These are phyloP conservation scores for Nerophis lumbriciformis DNA, from an alignment of 2,113 vertebrate species.

Conservation along the genomic window DNA sequence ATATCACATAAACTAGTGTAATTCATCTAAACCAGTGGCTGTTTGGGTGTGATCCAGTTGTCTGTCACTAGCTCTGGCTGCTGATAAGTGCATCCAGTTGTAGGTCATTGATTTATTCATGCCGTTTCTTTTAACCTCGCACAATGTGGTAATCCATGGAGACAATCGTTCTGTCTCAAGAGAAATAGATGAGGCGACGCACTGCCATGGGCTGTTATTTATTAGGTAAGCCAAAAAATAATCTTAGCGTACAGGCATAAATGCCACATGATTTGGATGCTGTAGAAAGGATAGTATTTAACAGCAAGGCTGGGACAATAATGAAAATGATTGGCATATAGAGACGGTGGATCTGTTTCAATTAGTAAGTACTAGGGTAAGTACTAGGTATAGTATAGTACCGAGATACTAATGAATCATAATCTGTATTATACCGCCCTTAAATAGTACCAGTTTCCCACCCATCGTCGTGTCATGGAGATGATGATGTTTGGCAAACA, in stretches of 20 bases:
- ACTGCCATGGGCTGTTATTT: conserved; percentile 37
- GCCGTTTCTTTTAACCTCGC: conserved; percentile 57
- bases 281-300: too few relatives aligned
- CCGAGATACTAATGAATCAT: too few relatives aligned
- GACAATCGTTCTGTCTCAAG: conserved; percentile 30
- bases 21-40: conserved; percentile 14
- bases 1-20: conserved; percentile 9
- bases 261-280: background rate
- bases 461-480: too few relatives aligned
- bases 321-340: background rate
- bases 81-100: conserved; percentile 39
- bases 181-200: conserved; percentile 25
- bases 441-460: too few relatives aligned
- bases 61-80: conserved; percentile 37
- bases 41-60: conserved; percentile 32
- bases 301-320: background rate
- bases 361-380: too few relatives aligned
- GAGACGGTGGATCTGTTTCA: background rate
- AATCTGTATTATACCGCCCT: too few relatives aligned
- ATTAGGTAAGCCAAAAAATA: conserved; percentile 47
- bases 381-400: too few relatives aligned
- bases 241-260: conserved; percentile 15
- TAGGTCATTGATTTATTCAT: conserved; percentile 55
- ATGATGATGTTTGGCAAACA: too few relatives aligned
- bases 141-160: conserved; percentile 47